Evolutionary conservation across 2,113 vertebrate species (phyloP).

Genomic region (Ammodytes dubius): DNA sequence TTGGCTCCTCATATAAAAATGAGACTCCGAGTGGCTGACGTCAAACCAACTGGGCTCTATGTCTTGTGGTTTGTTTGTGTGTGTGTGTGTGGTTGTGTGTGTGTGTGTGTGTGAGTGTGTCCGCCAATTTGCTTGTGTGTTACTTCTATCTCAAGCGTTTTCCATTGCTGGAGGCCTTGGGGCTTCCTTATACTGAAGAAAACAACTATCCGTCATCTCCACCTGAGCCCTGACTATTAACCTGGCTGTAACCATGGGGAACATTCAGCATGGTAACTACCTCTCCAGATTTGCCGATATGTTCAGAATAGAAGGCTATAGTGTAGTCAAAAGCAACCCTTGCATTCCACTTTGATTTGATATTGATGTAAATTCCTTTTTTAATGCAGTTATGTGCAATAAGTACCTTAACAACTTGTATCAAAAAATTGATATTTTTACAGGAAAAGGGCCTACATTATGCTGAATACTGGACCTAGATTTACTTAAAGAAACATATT

Average conservation of each 20-base stretch:
- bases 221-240: constrained; percentile 58
- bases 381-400: not conserved
- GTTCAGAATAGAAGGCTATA: constrained; percentile 11
- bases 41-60: constrained; percentile 45
- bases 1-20: constrained; percentile 67
- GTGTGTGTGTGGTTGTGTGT: constrained; percentile 32
- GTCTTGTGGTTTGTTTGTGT: no score
- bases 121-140: constrained; percentile 22
- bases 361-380: not conserved
- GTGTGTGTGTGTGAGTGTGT: constrained; percentile 31
- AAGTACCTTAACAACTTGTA: not conserved
- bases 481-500: constrained; percentile 17
- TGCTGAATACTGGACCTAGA: not conserved
- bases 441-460: not conserved
- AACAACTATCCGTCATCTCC: constrained; percentile 50
- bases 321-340: not conserved
- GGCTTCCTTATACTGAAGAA: constrained; percentile 50
- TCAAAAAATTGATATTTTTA: not conserved
- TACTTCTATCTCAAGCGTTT: constrained; percentile 46
- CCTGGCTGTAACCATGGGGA: constrained; percentile 65
- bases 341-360: constrained; percentile 10
- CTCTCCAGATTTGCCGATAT: constrained; percentile 46
- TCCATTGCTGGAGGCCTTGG: constrained; percentile 52
- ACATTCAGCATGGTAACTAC: constrained; percentile 44
- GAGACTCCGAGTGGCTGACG: constrained; percentile 55